Base-by-base conservation (phyloP, 2,888 invertebrate species). In the Eupithecia abbreviata region DNA sequence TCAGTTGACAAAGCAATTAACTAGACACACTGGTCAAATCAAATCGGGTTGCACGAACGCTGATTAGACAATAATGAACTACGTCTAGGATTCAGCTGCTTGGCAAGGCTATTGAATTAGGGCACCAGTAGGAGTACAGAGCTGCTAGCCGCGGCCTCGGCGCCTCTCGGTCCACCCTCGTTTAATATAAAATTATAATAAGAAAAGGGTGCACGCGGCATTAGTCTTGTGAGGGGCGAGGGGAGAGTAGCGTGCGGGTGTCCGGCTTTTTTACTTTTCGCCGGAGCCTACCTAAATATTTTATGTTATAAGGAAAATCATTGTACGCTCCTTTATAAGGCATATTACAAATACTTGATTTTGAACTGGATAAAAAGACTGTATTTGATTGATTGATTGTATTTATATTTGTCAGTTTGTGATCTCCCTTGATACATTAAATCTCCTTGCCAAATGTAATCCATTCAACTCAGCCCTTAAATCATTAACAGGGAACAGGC, bases 111-210 rank as follows among this genome's bases (percentile, higher is more conserved):
- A 42, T 73, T 73, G 66, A 72, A 65, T 49, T 49, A 2, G 49
- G 67, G 45, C 66, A 49, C 73, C n/a, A 73, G 30, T 47, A 41
- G 42, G 18, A 71, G 42, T 69, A 71, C 55, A 75, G 71, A 71
- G 62, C 7, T 10, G 18, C 55, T n/a, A 9, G 55, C n/a, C 55
- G 55, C 55, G 55, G 66, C 71, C 58, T 73, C 74, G 55, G 74
- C 70, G 55, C 45, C 67, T 7, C 72, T 66, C 78, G 76, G 78
- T 74, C 76, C 76, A 75, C 82, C 79, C 77, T 75, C 75, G 77
- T 76, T 81, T 79, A 81, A 82, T 81, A 82, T 81, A 79, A 81
- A 82, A 82, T 82, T 78, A 82, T 82, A 81, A 82, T 81, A 81
- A 81, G 81, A 74, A 81, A 82, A 82, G 82, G 82, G 82, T 81